These are phyloP conservation scores for Aphidoletes aphidimyza DNA, from an alignment of 2,888 invertebrate genomes.

Conservation along the genomic window DNA sequence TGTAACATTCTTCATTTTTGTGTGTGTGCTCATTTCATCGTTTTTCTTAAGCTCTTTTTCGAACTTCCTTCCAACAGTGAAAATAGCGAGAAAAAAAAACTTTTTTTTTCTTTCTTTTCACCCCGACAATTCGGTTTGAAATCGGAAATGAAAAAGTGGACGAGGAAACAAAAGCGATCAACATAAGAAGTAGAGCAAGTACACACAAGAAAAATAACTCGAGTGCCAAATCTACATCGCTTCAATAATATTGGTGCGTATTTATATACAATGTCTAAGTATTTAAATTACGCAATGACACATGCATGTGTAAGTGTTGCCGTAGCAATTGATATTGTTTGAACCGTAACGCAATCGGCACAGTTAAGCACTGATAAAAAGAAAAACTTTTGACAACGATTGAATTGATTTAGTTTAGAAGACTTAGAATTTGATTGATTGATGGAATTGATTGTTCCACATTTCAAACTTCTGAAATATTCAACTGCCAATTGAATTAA, in stretches of 20 bases:
- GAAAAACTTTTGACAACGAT: background rate
- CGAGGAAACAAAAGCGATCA: background rate
- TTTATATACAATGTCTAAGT: too few relatives aligned
- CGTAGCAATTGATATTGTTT: too few relatives aligned
- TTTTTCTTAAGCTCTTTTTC: background rate
- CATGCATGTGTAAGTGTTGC: too few relatives aligned
- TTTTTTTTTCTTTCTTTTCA: background rate
- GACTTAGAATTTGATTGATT: background rate
- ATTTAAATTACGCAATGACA: too few relatives aligned
- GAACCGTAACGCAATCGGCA: too few relatives aligned
- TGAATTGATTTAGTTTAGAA: background rate
- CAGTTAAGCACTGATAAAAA: too few relatives aligned
- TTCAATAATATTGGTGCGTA: too few relatives aligned
- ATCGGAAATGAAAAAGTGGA: constrained; percentile 12
- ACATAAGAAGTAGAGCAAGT: background rate
- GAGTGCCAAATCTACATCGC: background rate
- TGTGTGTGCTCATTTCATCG: background rate
- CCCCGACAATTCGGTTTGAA: background rate
- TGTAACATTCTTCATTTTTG: background rate
- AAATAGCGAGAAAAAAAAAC: background rate
- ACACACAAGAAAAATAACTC: background rate
- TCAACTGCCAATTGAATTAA: background rate
- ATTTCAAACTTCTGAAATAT: constrained; percentile 34
- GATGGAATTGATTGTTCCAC: constrained; percentile 40
- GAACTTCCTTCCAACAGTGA: background rate